Evolutionary conservation across 2,888 invertebrate species (phyloP).

Genomic region (Caenorhabditis auriculariae): DNA sequence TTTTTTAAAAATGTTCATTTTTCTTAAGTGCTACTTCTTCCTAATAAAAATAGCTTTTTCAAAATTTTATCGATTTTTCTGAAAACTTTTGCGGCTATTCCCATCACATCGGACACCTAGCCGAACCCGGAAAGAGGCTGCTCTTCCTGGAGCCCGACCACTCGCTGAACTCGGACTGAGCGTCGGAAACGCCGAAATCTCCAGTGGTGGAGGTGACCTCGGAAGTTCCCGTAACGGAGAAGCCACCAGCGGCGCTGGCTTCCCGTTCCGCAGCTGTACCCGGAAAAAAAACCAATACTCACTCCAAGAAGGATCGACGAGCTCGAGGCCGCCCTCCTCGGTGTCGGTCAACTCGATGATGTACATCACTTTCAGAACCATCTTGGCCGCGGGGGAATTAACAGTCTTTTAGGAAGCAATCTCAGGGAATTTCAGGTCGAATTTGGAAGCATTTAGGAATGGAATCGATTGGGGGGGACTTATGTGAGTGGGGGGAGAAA

Average conservation of each 20-base stretch:
- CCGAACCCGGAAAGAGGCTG: slow-evolving; percentile 46
- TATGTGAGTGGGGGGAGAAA: too few relatives aligned
- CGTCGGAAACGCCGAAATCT: slow-evolving; percentile 50
- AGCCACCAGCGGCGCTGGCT: slow-evolving; percentile 36
- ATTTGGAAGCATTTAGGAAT: too few relatives aligned
- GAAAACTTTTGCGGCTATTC: too few relatives aligned
- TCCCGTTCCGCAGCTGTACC: slow-evolving; percentile 49
- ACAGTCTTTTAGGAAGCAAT: slow-evolving; percentile 7
- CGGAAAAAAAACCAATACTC: slow-evolving; percentile 31
- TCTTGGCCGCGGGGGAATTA: slow-evolving; percentile 32
- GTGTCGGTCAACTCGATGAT: slow-evolving; percentile 61
- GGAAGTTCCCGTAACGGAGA: slow-evolving; percentile 39
- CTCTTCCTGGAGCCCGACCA: slow-evolving; percentile 56
- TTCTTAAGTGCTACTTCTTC: too few relatives aligned
- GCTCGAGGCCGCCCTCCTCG: slow-evolving; percentile 63
- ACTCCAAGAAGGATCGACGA: slow-evolving; percentile 64
- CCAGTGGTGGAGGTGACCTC: slow-evolving; percentile 40
- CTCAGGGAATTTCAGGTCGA: too few relatives aligned
- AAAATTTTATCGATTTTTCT: too few relatives aligned
- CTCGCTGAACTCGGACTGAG: slow-evolving; percentile 60
- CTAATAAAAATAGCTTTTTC: too few relatives aligned
- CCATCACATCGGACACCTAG: too few relatives aligned
- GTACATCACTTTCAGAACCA: slow-evolving; percentile 59
- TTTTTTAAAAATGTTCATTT: too few relatives aligned
- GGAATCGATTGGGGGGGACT: too few relatives aligned